phyloP scores from a whole-genome alignment of 2,888 invertebrate genomes.

The Eucriotettix oculatus region DNA sequence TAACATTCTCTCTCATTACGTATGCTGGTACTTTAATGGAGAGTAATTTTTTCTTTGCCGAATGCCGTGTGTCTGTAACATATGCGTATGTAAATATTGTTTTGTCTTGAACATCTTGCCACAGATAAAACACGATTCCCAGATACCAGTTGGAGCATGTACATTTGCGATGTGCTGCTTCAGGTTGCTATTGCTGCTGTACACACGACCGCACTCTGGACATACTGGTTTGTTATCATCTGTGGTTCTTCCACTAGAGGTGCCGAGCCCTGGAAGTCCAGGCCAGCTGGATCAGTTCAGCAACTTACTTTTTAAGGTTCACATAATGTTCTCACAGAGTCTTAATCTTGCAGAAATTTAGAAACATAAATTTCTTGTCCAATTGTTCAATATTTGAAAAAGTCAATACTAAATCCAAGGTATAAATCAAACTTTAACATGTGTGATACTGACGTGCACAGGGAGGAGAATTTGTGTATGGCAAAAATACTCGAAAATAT shows the following conservation, averaged over 20 bases:
- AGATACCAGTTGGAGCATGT: conserved; percentile 47
- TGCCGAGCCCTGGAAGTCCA: conserved; percentile 13
- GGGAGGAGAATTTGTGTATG: too few relatives aligned
- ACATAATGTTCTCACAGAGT: too few relatives aligned
- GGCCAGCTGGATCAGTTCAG: conserved; percentile 8
- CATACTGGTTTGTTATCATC: conserved; percentile 18
- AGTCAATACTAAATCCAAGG: too few relatives aligned
- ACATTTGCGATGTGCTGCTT: conserved; percentile 62
- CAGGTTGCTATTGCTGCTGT: conserved; percentile 41
- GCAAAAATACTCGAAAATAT: too few relatives aligned
- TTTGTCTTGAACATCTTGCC: conserved; percentile 60
- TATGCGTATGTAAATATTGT: conserved; percentile 60
- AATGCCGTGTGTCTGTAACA: conserved; percentile 57
- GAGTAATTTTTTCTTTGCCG: conserved; percentile 36
- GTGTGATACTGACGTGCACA: too few relatives aligned
- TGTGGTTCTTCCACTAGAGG: not conserved
- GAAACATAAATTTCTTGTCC: too few relatives aligned
- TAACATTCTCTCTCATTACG: too few relatives aligned
- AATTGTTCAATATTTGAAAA: too few relatives aligned
- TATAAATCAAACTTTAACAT: too few relatives aligned
- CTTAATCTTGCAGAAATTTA: too few relatives aligned
- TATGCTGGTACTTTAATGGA: not conserved
- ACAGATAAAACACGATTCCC: conserved; percentile 56
- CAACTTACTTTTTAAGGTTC: too few relatives aligned
- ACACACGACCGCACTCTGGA: conserved; percentile 21